These are phyloP conservation scores for Pelochelys cantorii DNA, from an alignment of 2,797 vertebrate species.

Conservation along the genomic window DNA sequence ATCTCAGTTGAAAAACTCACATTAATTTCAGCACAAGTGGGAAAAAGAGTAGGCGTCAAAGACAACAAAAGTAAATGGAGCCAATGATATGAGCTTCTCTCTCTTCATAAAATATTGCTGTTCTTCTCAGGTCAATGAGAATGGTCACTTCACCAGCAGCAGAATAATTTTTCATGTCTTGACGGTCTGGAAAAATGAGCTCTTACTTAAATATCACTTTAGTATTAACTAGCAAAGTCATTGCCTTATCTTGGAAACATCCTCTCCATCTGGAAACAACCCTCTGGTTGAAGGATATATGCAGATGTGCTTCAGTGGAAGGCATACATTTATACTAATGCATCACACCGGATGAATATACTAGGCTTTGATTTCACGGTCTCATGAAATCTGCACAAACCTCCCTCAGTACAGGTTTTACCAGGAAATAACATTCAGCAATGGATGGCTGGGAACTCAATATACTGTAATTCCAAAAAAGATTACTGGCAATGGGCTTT, in stretches of 20 bases:
- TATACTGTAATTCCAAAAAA: conserved; percentile 47
- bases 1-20: neutral
- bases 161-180: conserved; percentile 37
- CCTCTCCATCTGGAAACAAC: conserved; percentile 56
- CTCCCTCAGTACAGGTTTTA: conserved; percentile 47
- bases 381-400: conserved; percentile 62
- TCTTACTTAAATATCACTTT: conserved; percentile 47
- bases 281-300: conserved; percentile 49
- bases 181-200: conserved; percentile 29
- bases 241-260: conserved; percentile 64
- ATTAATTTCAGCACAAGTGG: neutral
- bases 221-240: conserved; percentile 64
- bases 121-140: conserved; percentile 28
- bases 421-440: conserved; percentile 46
- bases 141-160: conserved; percentile 38
- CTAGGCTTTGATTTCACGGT: conserved; percentile 71
- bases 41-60: neutral
- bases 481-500: neutral
- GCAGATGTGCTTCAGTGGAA: conserved; percentile 59
- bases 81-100: neutral
- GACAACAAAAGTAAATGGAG: conserved; percentile 11
- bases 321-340: conserved; percentile 53
- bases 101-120: conserved; percentile 37
- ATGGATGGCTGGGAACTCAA: conserved; percentile 1
- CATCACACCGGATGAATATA: conserved; percentile 34